Percentiles rank a stretch among this genome's conserved stretches.
These are phyloP conservation scores for Ctenosaura bakeri DNA, from an alignment of 2,797 vertebrate genomes.

Conservation along the genomic window DNA sequence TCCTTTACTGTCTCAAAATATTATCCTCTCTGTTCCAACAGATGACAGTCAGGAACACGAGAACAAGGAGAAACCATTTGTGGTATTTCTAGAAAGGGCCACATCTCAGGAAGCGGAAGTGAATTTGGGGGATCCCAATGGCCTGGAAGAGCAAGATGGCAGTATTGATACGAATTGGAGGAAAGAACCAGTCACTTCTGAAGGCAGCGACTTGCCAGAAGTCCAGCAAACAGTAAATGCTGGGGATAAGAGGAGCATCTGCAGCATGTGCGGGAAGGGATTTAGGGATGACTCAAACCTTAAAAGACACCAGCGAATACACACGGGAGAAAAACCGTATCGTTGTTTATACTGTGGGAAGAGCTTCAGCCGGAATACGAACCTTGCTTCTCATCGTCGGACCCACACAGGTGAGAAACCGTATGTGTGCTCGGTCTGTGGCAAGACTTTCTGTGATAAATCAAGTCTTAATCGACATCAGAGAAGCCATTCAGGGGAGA, in stretches of 20 bases:
- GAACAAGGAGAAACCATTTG: not conserved
- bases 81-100: not conserved
- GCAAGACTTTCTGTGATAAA: slow-evolving; percentile 65
- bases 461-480: slow-evolving; percentile 69
- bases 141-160: not conserved
- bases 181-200: not conserved
- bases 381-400: slow-evolving; percentile 57
- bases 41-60: not conserved
- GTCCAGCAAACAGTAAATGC: not conserved
- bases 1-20: not conserved
- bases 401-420: slow-evolving; percentile 57
- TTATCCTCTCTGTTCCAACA: not conserved
- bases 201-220: not conserved
- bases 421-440: slow-evolving; percentile 41
- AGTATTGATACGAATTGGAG: not conserved
- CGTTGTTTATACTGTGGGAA: slow-evolving; percentile 48
- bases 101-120: too few relatives aligned
- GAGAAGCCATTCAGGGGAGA: slow-evolving; percentile 71
- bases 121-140: too few relatives aligned
- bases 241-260: not conserved
- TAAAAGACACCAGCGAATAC: not conserved
- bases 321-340: slow-evolving; percentile 14
- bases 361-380: slow-evolving; percentile 59
- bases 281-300: slow-evolving; percentile 7
- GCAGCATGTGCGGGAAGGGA: not conserved